These are phyloP conservation scores for Cryptosula pallasiana DNA, from an alignment of 2,888 invertebrate species.

Conservation along the genomic window DNA sequence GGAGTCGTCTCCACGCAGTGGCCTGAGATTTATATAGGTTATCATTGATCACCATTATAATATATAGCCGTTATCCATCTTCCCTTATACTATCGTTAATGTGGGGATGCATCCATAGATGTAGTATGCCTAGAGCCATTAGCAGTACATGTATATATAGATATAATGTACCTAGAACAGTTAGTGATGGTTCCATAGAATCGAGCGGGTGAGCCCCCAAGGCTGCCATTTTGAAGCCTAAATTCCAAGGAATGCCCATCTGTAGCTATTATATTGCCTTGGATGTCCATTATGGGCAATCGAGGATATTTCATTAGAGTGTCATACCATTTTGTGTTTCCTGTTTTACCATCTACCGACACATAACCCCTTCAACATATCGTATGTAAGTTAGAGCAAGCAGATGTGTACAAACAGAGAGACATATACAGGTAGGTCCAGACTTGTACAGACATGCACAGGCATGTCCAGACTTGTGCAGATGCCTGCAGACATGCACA, in stretches of 20 bases:
- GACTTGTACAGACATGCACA: not conserved
- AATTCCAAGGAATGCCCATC: not conserved
- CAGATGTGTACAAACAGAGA: too few relatives aligned
- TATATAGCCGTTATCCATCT: too few relatives aligned
- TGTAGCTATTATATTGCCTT: constrained; percentile 4
- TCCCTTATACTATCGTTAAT: too few relatives aligned
- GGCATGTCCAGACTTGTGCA: not conserved
- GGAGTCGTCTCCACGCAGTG: too few relatives aligned
- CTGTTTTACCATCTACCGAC: not conserved
- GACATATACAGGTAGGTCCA: too few relatives aligned
- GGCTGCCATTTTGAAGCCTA: not conserved
- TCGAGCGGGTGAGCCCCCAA: not conserved
- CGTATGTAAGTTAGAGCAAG: too few relatives aligned
- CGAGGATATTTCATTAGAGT: not conserved
- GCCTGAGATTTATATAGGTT: too few relatives aligned
- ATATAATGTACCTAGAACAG: not conserved
- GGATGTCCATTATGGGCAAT: not conserved
- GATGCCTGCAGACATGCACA: too few relatives aligned
- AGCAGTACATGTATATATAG: too few relatives aligned
- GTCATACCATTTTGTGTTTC: not conserved
- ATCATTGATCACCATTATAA: too few relatives aligned
- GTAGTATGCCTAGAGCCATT: too few relatives aligned
- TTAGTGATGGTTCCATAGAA: constrained; percentile 17
- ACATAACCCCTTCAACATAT: not conserved
- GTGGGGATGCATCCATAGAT: too few relatives aligned